phyloP scores from a whole-genome alignment of 1,140 invertebrate genomes.

The Wiebesia pumilae region DNA sequence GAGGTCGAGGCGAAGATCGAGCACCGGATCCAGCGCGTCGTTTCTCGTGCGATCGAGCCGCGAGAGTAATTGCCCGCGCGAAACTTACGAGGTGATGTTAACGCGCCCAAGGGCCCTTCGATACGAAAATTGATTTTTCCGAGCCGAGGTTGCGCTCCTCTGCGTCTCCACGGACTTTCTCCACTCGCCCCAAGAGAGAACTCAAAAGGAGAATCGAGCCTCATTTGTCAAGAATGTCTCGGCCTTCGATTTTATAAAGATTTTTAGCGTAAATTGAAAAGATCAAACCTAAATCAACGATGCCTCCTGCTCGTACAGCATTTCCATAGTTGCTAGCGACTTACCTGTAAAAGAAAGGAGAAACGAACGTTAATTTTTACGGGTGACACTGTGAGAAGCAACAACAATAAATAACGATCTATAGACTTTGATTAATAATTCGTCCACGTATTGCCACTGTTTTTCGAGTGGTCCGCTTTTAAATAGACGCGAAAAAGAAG shows the following conservation, averaged over 20 bases:
- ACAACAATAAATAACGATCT: not conserved
- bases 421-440: too few relatives aligned
- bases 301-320: not conserved
- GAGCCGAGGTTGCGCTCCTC: not conserved
- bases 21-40: slow-evolving; percentile 37
- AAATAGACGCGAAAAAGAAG: not conserved
- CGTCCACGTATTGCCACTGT: too few relatives aligned
- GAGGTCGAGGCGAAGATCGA: not conserved
- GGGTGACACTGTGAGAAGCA: not conserved
- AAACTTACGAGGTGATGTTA: slow-evolving; percentile 51
- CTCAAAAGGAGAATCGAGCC: not conserved
- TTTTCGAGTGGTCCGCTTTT: too few relatives aligned
- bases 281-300: slow-evolving; percentile 37
- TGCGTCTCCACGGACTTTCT: not conserved
- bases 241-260: not conserved
- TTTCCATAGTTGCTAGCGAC: not conserved
- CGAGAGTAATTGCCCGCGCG: slow-evolving; percentile 56
- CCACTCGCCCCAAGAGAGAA: not conserved
- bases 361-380: not conserved
- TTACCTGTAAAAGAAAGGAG: slow-evolving; percentile 47
- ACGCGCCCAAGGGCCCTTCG: slow-evolving; percentile 30
- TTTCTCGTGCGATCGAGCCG: slow-evolving; percentile 59
- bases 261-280: not conserved
- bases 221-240: not conserved
- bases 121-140: slow-evolving; percentile 56